phyloP scores from a whole-genome alignment of 2,888 invertebrate genomes.

The Camptogramma bilineatum region DNA sequence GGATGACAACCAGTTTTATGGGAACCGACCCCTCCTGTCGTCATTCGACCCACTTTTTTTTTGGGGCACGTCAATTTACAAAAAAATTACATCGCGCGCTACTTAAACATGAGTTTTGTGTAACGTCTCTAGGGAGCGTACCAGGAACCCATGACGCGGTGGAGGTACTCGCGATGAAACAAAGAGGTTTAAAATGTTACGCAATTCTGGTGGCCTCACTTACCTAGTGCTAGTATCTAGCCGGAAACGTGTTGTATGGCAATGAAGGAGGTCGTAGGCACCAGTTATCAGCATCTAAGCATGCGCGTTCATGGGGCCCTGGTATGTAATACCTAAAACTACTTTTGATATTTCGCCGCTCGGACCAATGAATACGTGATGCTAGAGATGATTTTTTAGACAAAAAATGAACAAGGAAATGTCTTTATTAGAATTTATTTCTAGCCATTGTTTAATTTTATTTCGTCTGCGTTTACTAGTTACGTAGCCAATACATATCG shows the following conservation, averaged over 20 bases:
- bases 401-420: slow-evolving; percentile 32
- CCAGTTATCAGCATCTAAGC: slow-evolving; percentile 72
- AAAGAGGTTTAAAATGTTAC: slow-evolving; percentile 36
- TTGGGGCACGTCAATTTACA: slow-evolving; percentile 23
- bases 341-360: slow-evolving; percentile 74
- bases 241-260: slow-evolving; percentile 75
- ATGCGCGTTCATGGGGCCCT: slow-evolving; percentile 69
- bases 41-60: slow-evolving; percentile 34
- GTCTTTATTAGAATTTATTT: slow-evolving; percentile 21
- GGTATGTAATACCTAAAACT: slow-evolving; percentile 65
- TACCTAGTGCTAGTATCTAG: slow-evolving; percentile 56
- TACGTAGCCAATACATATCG: no score
- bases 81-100: slow-evolving; percentile 14
- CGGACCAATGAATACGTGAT: slow-evolving; percentile 63
- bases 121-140: slow-evolving; percentile 26
- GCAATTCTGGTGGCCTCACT: slow-evolving; percentile 37
- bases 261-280: slow-evolving; percentile 73
- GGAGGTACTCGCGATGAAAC: slow-evolving; percentile 25
- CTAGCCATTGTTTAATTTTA: slow-evolving; percentile 10
- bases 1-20: slow-evolving; percentile 26
- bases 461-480: slow-evolving; percentile 12
- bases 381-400: slow-evolving; percentile 38
- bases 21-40: slow-evolving; percentile 16
- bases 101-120: slow-evolving; percentile 19
- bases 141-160: slow-evolving; percentile 23